phyloP scores from a whole-genome alignment of 2,797 vertebrate species.

The Neosilurus hyrtlii region DNA sequence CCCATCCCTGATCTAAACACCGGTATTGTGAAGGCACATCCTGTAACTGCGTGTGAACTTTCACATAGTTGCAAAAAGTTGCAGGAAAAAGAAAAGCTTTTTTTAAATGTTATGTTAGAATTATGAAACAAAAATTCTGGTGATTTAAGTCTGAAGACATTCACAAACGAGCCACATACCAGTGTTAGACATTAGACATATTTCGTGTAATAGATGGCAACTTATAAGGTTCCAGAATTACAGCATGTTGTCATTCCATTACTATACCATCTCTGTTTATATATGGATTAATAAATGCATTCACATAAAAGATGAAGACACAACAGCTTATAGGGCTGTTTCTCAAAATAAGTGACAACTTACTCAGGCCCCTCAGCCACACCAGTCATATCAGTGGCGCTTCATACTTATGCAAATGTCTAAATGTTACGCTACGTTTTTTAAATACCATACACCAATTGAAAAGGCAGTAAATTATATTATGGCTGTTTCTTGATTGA shows the following conservation, averaged over 20 bases:
- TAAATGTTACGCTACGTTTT: too few relatives aligned
- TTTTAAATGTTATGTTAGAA: not conserved
- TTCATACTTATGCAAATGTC: too few relatives aligned
- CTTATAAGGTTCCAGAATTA: not conserved
- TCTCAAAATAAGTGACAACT: not conserved
- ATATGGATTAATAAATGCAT: not conserved
- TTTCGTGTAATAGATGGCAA: not conserved
- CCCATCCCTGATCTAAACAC: slow-evolving; percentile 19
- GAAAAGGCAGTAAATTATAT: too few relatives aligned
- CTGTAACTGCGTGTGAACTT: not conserved
- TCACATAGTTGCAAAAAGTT: not conserved
- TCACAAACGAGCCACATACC: not conserved
- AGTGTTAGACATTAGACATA: not conserved
- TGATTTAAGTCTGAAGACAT: not conserved
- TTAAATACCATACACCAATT: too few relatives aligned
- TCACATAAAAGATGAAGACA: not conserved
- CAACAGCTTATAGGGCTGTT: not conserved
- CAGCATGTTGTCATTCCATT: not conserved
- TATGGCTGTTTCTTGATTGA: too few relatives aligned
- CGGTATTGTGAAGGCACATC: slow-evolving; percentile 16
- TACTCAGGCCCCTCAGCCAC: not conserved
- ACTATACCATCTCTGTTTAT: not conserved
- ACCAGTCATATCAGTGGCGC: not conserved
- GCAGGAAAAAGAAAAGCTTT: not conserved
- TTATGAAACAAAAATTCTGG: not conserved